Conservation (phyloP, 2,888 invertebrate species). For the Noctua pronuba region DNA sequence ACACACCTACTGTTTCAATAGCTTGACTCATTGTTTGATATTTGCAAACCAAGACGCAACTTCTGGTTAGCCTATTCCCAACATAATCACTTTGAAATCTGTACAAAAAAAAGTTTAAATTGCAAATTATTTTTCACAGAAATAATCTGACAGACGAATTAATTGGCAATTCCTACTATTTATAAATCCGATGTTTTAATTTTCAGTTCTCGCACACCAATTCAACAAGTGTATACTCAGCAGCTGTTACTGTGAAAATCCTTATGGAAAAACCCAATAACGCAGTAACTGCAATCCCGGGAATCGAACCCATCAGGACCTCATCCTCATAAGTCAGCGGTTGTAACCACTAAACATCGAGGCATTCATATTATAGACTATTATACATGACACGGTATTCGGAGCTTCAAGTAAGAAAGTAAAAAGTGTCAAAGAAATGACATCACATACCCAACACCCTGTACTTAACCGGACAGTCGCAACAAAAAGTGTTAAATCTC, state of each 20-base stretch:
- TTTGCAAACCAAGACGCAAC: conserved; percentile 27
- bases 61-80: conserved; percentile 28
- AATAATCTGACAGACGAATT: background rate
- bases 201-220: background rate
- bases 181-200: background rate
- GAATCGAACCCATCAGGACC: background rate
- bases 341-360: background rate
- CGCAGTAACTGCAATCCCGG: background rate
- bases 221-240: background rate
- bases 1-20: conserved; percentile 54
- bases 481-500: conserved; percentile 83
- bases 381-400: background rate
- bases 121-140: background rate
- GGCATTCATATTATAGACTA: background rate
- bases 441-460: conserved; percentile 44
- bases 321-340: background rate
- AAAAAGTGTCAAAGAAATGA: background rate
- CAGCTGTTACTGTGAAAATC: background rate
- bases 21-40: conserved; percentile 50
- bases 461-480: conserved; percentile 64
- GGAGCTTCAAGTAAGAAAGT: background rate
- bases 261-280: background rate
- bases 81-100: background rate
- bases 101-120: background rate
- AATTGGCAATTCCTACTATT: too few relatives aligned